phyloP scores from a whole-genome alignment of 1,140 invertebrate genomes.

The Plutomurus gul region DNA sequence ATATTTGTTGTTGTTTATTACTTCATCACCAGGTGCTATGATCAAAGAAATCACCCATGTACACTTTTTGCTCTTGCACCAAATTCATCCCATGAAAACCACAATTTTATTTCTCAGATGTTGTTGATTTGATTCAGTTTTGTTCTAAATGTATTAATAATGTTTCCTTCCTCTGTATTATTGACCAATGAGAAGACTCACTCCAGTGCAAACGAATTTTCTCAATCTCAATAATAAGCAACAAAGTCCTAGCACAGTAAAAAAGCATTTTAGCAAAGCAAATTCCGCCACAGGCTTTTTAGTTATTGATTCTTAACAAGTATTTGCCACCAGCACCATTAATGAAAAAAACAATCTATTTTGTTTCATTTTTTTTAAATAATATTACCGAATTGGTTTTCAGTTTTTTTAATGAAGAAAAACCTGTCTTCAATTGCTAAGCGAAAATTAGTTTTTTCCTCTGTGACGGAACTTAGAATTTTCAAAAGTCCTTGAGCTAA shows the following conservation, averaged over 20 bases:
- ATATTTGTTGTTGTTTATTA: not conserved
- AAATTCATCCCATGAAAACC: too few relatives aligned
- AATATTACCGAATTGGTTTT: not conserved
- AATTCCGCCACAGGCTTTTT: not conserved
- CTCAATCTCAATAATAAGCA: not conserved
- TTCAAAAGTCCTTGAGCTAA: conserved; percentile 20
- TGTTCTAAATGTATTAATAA: not conserved
- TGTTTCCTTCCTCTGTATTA: not conserved
- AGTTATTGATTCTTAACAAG: not conserved
- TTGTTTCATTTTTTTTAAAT: not conserved
- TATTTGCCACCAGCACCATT: not conserved
- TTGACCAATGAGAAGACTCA: not conserved
- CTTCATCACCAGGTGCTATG: not conserved
- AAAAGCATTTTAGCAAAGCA: not conserved
- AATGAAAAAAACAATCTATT: not conserved
- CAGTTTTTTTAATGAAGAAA: not conserved
- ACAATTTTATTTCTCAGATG: not conserved
- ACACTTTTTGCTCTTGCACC: not conserved
- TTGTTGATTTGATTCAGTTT: not conserved
- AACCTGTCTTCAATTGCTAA: too few relatives aligned
- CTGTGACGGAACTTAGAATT: conserved; percentile 26
- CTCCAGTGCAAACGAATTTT: not conserved
- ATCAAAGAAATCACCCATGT: not conserved
- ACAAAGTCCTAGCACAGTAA: too few relatives aligned
- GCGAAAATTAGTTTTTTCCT: not conserved